Conservation (phyloP, 2,797 vertebrate genomes). For the Mormyrus hasselquistii region DNA sequence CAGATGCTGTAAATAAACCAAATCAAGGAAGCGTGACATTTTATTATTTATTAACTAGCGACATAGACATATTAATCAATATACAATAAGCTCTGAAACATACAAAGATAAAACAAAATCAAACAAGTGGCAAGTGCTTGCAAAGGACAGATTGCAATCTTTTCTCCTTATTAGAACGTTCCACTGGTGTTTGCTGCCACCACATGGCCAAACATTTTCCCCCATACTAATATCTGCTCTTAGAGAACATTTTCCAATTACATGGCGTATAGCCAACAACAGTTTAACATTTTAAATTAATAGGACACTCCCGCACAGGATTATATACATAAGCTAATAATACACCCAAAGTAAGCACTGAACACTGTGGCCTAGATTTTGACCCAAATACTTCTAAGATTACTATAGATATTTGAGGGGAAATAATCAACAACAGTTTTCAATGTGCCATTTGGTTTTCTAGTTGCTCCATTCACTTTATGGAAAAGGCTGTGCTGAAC, state of each 20-base stretch:
- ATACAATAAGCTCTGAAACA: conserved; percentile 1
- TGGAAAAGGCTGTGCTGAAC: not conserved
- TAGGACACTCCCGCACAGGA: not conserved
- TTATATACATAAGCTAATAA: conserved; percentile 7
- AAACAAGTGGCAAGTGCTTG: not conserved
- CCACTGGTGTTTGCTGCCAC: not conserved
- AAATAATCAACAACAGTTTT: not conserved
- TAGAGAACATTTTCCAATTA: not conserved
- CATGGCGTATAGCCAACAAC: not conserved
- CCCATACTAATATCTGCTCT: not conserved
- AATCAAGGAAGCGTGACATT: not conserved
- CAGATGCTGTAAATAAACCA: not conserved
- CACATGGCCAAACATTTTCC: not conserved
- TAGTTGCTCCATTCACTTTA: not conserved
- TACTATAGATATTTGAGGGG: not conserved
- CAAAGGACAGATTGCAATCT: not conserved
- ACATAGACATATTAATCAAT: conserved; percentile 1
- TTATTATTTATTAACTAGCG: conserved; percentile 1
- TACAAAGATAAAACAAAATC: not conserved
- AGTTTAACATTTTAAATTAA: conserved; percentile 17
- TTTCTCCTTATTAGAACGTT: not conserved
- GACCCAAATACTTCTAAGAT: conserved; percentile 16
- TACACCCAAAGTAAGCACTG: conserved; percentile 12
- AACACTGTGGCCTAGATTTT: conserved; percentile 18
- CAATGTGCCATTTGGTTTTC: not conserved